Conservation (phyloP, 1,140 invertebrate genomes). For the Scaptomyza pallida region DNA sequence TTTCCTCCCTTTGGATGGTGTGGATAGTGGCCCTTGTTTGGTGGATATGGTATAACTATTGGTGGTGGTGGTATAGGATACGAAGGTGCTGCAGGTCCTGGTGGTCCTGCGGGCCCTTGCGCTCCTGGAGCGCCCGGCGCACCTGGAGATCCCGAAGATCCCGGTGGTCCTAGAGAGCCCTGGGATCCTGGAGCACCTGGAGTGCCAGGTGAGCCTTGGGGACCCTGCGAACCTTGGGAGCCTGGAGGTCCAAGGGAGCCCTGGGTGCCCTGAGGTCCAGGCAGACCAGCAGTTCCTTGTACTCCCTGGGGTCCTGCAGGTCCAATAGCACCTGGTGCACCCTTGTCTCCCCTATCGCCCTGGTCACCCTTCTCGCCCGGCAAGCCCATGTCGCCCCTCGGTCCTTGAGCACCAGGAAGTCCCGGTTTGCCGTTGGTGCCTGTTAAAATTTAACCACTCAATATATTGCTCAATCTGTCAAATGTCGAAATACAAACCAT, state of each 20-base stretch:
- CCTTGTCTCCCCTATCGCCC: constrained; percentile 31
- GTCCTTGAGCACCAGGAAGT: constrained; percentile 11
- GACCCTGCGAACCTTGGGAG: constrained; percentile 27
- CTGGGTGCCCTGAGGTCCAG: constrained; percentile 21
- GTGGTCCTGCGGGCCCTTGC: constrained; percentile 17
- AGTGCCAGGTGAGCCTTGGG: constrained; percentile 24
- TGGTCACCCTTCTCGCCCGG: constrained; percentile 21
- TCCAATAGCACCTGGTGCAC: constrained; percentile 8
- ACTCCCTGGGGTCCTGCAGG: constrained; percentile 16
- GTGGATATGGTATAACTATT: constrained; percentile 16
- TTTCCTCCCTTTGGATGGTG: background rate
- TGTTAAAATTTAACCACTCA: background rate
- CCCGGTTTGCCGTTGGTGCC: constrained; percentile 21
- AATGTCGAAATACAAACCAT: background rate
- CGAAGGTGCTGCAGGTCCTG: constrained; percentile 5
- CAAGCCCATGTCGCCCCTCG: too few species aligned
- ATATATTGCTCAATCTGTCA: background rate
- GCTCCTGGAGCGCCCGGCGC: constrained; percentile 18
- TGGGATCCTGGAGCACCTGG: constrained; percentile 31
- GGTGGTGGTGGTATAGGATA: constrained; percentile 6
- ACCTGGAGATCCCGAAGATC: constrained; percentile 16
- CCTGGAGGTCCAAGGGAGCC: constrained; percentile 31
- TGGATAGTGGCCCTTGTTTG: constrained; percentile 6
- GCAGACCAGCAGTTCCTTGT: constrained; percentile 15
- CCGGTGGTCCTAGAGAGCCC: constrained; percentile 27